Evolutionary conservation across 2,888 invertebrate species (phyloP).

Genomic region (Lepidocyrtoides sp.): DNA sequence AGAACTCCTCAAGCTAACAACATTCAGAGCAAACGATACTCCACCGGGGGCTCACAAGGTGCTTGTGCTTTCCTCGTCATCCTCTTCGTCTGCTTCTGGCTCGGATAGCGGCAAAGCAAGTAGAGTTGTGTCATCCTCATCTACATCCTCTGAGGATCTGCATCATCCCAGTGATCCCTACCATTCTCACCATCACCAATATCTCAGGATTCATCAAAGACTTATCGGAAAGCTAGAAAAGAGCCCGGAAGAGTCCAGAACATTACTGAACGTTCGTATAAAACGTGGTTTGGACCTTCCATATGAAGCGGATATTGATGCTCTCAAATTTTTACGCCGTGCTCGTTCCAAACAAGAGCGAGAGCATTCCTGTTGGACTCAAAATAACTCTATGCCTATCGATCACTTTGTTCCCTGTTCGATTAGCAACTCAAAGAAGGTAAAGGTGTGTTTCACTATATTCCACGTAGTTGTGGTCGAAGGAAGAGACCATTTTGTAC

Average conservation of each 20-base stretch:
- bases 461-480: constrained; percentile 72
- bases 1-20: constrained; percentile 34
- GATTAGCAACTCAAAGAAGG: constrained; percentile 1
- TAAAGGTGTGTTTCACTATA: constrained; percentile 32
- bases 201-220: constrained; percentile 52
- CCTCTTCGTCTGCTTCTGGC: neutral
- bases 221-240: constrained; percentile 46
- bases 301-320: constrained; percentile 17
- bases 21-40: neutral
- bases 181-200: too few species aligned
- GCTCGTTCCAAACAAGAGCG: constrained; percentile 28
- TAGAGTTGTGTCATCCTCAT: neutral
- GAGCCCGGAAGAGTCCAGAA: constrained; percentile 42
- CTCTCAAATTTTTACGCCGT: constrained; percentile 37
- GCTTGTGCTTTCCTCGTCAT: neutral
- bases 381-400: constrained; percentile 12
- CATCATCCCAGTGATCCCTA: too few species aligned
- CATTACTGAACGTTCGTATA: constrained; percentile 46
- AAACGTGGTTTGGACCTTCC: constrained; percentile 59
- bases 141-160: neutral
- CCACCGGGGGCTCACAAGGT: neutral
- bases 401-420: constrained; percentile 64
- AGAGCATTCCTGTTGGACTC: neutral
- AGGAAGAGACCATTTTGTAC: constrained; percentile 67
- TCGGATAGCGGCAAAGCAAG: neutral